Base-by-base conservation (phyloP, 2,888 invertebrate species). In the Brachylomia viminalis region DNA sequence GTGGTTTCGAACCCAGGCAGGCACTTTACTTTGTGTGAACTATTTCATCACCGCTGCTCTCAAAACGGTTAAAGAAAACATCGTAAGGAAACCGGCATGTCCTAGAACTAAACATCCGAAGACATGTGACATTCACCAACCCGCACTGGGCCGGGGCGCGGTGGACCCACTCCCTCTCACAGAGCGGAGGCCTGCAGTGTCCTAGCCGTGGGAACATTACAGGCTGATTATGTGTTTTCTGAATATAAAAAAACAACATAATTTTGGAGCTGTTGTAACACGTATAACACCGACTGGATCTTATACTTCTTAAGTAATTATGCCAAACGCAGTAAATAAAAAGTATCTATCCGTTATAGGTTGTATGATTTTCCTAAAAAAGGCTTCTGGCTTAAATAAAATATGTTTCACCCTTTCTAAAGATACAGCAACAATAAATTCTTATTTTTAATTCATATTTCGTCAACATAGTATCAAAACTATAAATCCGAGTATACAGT, bases 381-480 rank as follows among this genome's bases (percentile, higher is more conserved):
- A 27, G 5, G 1, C n/a, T n/a, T 13, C 17, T n/a, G 17, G 10
- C 10, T 15, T 23, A 38, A 62, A 27, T 27, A 27, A 56, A 15
- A 56, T 0, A 54, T 27, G 5, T 27, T 15, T n/a, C n/a, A 15
- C 54, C n/a, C 11, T n/a, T 0, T 11, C n/a, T 4, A 54, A n/a
- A n/a, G 3, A 54, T 54, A 54, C 54, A 54, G 13, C n/a, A n/a
- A 13, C 54, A 54, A 54, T 54, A n/a, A 13, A 13, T n/a, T 5
- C 5, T 54, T 13, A 13, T 54, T 54, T 54, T n/a, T 5, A 13
- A 54, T 54, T n/a, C 23, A n/a, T 0, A 45, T 30, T 33, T 20
- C n/a, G 8, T 7, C 17, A 17, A 42, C 8, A 52, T 70, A 92
- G 90, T 90, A 92, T 92, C 93, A 93, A 93, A 86, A 89, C 79